Percentiles rank a stretch among this genome's conserved stretches.
phyloP scores from a whole-genome alignment of 2,797 vertebrate species.

The Hipposideros larvatus region DNA sequence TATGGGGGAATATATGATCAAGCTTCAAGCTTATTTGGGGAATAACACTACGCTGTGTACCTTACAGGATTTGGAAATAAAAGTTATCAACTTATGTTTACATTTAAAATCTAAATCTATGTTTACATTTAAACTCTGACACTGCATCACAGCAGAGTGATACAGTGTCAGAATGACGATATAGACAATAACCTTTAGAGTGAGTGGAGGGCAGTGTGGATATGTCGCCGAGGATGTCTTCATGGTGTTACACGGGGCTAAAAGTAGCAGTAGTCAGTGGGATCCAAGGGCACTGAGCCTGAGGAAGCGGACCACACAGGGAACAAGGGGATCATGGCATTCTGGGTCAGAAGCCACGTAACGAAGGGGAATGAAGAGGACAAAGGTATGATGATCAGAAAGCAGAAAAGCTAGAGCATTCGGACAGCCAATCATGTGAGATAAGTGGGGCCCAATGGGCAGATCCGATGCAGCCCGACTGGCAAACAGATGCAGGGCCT shows the following conservation, averaged over 20 bases:
- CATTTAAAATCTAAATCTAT: background rate
- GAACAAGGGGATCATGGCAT: background rate
- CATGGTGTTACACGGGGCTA: background rate
- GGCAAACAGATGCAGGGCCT: background rate
- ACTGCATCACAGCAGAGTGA: background rate
- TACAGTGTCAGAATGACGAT: background rate
- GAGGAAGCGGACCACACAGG: background rate
- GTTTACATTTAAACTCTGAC: conserved; percentile 13
- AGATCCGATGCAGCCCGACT: background rate
- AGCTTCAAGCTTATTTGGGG: background rate
- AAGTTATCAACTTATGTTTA: background rate
- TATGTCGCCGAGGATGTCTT: background rate
- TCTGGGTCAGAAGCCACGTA: background rate
- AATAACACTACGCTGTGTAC: background rate
- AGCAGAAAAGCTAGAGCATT: background rate
- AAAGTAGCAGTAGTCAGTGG: background rate
- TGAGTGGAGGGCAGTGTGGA: background rate
- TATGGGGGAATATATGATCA: background rate
- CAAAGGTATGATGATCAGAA: background rate
- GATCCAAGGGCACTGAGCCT: background rate
- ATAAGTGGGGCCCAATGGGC: background rate
- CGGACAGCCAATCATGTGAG: background rate
- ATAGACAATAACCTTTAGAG: background rate
- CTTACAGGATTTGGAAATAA: background rate
- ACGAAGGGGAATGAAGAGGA: background rate